Evolutionary conservation across 2,888 invertebrate species (phyloP).

Genomic region (Drosophila affinis): DNA sequence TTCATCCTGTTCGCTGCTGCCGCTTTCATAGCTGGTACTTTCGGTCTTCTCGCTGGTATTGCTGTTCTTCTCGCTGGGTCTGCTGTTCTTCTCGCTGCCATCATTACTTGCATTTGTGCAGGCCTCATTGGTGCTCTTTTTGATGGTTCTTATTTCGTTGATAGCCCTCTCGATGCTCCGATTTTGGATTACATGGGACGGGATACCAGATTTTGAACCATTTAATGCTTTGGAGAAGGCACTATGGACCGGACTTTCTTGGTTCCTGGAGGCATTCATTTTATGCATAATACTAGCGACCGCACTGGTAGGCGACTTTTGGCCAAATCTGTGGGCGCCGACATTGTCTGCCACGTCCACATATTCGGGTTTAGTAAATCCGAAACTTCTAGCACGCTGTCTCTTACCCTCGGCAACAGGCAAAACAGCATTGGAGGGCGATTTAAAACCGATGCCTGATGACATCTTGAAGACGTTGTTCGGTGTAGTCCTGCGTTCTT

Average conservation of each 20-base stretch:
- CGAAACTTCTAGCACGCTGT: slow-evolving; percentile 16
- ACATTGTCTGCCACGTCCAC: background rate
- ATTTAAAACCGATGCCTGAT: slow-evolving; percentile 52
- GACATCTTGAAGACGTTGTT: slow-evolving; percentile 53
- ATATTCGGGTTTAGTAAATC: slow-evolving; percentile 26
- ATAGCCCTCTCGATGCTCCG: background rate
- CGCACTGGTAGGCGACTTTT: slow-evolving; percentile 47
- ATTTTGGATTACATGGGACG: background rate
- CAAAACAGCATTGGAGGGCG: slow-evolving; percentile 4
- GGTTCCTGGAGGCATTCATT: slow-evolving; percentile 49
- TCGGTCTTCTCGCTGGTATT: background rate
- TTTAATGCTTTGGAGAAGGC: slow-evolving; percentile 49
- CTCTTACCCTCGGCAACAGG: background rate
- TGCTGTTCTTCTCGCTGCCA: background rate
- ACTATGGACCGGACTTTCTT: slow-evolving; percentile 50
- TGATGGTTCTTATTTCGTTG: background rate
- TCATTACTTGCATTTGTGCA: background rate
- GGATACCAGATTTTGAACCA: background rate
- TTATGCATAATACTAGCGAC: slow-evolving; percentile 54
- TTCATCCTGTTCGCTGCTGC: background rate
- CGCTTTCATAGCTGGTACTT: background rate
- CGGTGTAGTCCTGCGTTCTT: slow-evolving; percentile 27
- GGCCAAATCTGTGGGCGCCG: slow-evolving; percentile 10
- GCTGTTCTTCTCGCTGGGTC: background rate
- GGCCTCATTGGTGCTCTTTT: background rate